Base-by-base conservation (phyloP, 2,888 invertebrate genomes). In the Helobdella robusta region DNA sequence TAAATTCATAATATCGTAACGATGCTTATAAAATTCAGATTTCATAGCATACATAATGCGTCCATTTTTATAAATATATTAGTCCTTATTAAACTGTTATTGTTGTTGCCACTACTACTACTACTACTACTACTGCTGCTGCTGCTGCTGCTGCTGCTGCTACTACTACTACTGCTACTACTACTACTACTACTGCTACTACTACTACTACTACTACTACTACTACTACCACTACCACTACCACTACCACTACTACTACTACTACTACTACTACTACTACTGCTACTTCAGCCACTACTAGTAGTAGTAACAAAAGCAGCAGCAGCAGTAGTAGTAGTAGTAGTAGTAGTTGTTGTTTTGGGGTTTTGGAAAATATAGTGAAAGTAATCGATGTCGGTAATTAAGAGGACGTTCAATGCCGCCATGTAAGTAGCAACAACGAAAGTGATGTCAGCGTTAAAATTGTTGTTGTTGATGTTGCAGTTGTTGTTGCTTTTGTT, bases 161-260 rank as follows among this genome's bases (percentile, higher is more conserved):
- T 62, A 62, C 20, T 46, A 62, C 48, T 48, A 48, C 25, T 20
- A 8, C 28, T 28, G 28, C 28, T 62, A 62, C 25, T 40, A 64
- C 25, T 64, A 64, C 18, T 25, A 56, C 5, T 61, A 46, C 15
- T 44, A 61, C 15, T 48, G 30, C 15, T 48, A 46, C 15, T 46
- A 46, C 15, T 61, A 54, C 18, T 54, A 54, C n/a, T 52, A 46
- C 8, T 56, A 52, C n/a, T 64, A 54, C n/a, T 64, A 34, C n/a
- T 54, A 56, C n/a, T 54, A 54, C n/a, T 54, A 54, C n/a, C 25
- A 64, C 11, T 61, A 61, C 11, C 48, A 61, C 11, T 44, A 61
- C 11, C 48, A 61, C 5, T 46, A 46, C 11, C 48, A 28, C 6
- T 48, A 48, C 5, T 48, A 48, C 11, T 46, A 61, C 11, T 48